Evolutionary conservation across 2,113 vertebrate genomes (phyloP).

Genomic region (Leptosomus discolor): DNA sequence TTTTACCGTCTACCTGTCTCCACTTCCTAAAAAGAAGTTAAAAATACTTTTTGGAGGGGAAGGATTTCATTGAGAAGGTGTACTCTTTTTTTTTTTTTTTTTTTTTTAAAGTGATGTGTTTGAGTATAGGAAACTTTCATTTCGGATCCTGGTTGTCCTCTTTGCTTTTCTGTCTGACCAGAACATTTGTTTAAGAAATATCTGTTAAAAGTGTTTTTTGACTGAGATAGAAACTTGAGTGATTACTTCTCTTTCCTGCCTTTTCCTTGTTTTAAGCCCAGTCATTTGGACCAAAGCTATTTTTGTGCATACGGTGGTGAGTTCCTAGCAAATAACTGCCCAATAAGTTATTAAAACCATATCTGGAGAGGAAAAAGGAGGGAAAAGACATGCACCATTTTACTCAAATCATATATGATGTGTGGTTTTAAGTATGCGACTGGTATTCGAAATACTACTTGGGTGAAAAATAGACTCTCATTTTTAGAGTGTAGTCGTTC

Average conservation of each 20-base stretch:
- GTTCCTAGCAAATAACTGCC: not conserved
- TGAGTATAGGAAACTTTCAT: not conserved
- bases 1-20: not conserved
- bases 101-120: fast-evolving
- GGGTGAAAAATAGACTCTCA: not conserved
- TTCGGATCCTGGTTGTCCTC: not conserved
- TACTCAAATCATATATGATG: not conserved
- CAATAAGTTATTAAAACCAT: fast-evolving
- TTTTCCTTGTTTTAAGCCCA: not conserved
- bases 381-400: fast-evolving
- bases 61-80: not conserved
- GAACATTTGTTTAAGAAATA: not conserved
- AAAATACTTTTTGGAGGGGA: not conserved
- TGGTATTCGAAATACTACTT: not conserved
- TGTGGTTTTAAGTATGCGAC: not conserved
- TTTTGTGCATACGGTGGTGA: not conserved
- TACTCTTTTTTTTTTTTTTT: not conserved
- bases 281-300: not conserved
- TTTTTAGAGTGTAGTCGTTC: not conserved
- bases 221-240: too few relatives aligned
- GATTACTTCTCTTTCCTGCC: not conserved
- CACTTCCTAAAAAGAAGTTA: not conserved
- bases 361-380: not conserved
- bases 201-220: not conserved
- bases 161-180: not conserved